A percentile compares a stretch with the other conserved stretches of the same genome.
Evolutionary conservation across 2,113 vertebrate species (phyloP).

Genomic region (Cheirogaleus medius): DNA sequence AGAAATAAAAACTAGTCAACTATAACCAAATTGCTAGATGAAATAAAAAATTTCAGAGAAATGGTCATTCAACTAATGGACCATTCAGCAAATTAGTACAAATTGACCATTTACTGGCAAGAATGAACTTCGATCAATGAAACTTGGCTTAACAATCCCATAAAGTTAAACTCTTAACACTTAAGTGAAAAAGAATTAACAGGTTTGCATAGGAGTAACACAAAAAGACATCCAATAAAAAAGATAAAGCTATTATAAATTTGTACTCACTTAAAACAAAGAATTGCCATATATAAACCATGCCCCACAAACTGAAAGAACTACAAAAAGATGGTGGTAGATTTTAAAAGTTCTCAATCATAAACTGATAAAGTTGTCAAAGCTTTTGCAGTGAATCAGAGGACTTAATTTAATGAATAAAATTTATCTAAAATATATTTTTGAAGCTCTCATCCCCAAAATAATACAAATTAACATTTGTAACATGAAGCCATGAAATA

Average conservation of each 20-base stretch:
- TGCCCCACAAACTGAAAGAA: neutral
- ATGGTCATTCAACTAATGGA: neutral
- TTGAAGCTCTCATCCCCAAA: neutral
- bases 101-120: conserved; percentile 45
- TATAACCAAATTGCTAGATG: neutral
- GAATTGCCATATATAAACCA: neutral
- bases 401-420: neutral
- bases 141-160: neutral
- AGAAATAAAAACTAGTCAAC: conserved; percentile 12
- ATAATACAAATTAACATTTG: neutral
- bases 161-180: conserved; percentile 41
- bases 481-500: neutral
- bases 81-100: conserved; percentile 54
- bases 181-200: conserved; percentile 23
- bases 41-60: conserved; percentile 29
- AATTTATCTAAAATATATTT: neutral
- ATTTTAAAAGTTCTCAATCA: neutral
- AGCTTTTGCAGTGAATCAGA: neutral
- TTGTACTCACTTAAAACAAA: neutral
- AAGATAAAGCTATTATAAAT: neutral
- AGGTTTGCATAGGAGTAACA: neutral
- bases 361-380: neutral
- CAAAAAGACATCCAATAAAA: neutral
- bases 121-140: conserved; percentile 36
- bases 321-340: neutral